Evolutionary conservation across 2,797 vertebrate species (phyloP), one percentile per base, ranked within the genome.

Genomic region (Sebastes taczanowskii): DNA sequence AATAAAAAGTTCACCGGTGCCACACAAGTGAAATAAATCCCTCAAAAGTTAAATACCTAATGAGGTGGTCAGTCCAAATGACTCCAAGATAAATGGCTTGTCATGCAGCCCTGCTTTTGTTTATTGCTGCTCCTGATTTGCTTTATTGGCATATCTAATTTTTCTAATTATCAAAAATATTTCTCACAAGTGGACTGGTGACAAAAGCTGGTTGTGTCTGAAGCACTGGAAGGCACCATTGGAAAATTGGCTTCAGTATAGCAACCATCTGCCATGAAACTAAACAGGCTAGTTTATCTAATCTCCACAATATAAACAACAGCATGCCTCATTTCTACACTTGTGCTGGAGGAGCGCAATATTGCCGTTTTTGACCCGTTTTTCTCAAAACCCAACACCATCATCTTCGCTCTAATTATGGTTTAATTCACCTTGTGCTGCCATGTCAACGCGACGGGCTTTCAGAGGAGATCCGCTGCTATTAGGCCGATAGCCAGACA

Each of bases 271-370:
- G 97, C 96, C 95, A 96, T 91, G 95, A 95, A 95, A 95, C 96
- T 95, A 97, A 97, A 97, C 96, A 96, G 95, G 93, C 95, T 95
- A 96, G 95, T 97, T 96, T 97, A 97, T 97, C 96, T 97, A 97
- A 97, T 97, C 96, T 97, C 94, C 89, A 93, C 96, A 95, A 92
- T 93, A 95, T 97, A 97, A 97, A 97, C 96, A 97, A 92, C 95
- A 96, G 93, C 95, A 96, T 95, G 94, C 90, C 95, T 95, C 95
- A 96, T 96, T 95, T 96, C 96, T 96, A 88, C 94, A 96, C 95
- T 96, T 95, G 92, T 94, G 94, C 88, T 91, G 90, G 91, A 95
- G 94, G 80, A 90, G 71, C 88, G 91, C 92, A 86, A 85, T 89
- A 86, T 91, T 82, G 77, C 66, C 74, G 77, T 49, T 85, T 89